A percentile compares a stretch with the other conserved stretches of the same genome.
Conservation (phyloP, 2,797 vertebrate species). For the Coilia nasus region DNA sequence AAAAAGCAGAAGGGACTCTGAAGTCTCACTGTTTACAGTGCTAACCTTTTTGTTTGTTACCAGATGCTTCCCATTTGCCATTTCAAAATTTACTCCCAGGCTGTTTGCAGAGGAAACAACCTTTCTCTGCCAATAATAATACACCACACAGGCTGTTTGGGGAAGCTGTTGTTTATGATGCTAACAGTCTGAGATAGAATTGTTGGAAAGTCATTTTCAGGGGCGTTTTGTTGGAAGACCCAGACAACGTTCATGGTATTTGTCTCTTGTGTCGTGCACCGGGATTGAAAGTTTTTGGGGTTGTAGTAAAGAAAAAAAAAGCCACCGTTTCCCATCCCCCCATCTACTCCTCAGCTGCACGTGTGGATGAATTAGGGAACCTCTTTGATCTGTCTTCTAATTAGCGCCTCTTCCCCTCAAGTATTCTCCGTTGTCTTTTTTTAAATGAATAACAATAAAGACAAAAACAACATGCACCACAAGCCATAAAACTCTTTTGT, state of each 20-base stretch:
- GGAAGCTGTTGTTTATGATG: neutral
- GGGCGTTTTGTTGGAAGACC: neutral
- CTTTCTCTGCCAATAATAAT: neutral
- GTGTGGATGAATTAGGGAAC: constrained; percentile 35
- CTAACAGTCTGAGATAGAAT: neutral
- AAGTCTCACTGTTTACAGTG: neutral
- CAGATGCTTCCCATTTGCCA: constrained; percentile 22
- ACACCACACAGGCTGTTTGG: neutral
- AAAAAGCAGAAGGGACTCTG: neutral
- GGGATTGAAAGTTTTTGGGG: constrained; percentile 29
- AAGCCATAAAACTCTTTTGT: constrained; percentile 47
- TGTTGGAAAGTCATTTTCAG: neutral
- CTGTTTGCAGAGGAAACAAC: constrained; percentile 9
- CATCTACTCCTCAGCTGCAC: constrained; percentile 25
- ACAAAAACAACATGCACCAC: constrained; percentile 43
- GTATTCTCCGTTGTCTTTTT: constrained; percentile 72
- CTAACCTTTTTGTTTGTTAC: constrained; percentile 11
- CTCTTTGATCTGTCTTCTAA: constrained; percentile 79
- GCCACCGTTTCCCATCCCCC: constrained; percentile 30
- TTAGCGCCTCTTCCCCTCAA: constrained; percentile 78
- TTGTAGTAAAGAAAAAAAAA: neutral
- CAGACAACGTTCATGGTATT: constrained; percentile 5
- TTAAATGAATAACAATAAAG: constrained; percentile 46
- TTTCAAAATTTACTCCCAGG: constrained; percentile 11
- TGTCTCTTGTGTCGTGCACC: constrained; percentile 10